These are phyloP conservation scores for Dicentrarchus labrax DNA, from an alignment of 2,113 vertebrate species.

Conservation along the genomic window DNA sequence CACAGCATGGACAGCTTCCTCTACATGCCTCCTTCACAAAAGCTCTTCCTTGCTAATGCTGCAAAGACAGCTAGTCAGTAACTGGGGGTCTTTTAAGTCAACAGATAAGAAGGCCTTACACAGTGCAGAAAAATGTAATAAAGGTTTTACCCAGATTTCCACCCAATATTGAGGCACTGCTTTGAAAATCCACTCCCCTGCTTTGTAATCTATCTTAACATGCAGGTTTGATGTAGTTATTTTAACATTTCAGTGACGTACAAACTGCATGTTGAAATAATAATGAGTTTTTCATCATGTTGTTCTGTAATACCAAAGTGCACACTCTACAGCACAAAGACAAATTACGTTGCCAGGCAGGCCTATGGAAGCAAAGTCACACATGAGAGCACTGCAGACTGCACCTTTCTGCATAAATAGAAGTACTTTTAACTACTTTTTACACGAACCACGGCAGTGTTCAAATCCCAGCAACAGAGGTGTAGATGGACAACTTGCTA, in stretches of 20 bases:
- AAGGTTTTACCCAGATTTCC: conserved; percentile 1
- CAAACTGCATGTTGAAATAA: background rate
- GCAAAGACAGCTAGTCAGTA: conserved; percentile 20
- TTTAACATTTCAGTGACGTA: background rate
- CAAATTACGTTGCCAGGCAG: conserved; percentile 1
- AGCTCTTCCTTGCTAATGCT: conserved; percentile 41
- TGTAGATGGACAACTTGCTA: background rate
- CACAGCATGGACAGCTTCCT: conserved; percentile 63
- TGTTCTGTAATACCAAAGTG: conserved; percentile 9
- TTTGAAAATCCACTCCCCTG: background rate
- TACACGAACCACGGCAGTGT: background rate
- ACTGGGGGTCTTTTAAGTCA: conserved; percentile 15
- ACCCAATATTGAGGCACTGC: background rate
- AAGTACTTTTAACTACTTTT: conserved; percentile 2
- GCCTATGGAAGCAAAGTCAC: background rate
- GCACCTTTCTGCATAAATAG: conserved; percentile 10
- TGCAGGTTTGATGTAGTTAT: background rate
- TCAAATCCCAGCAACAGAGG: background rate
- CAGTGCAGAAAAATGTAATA: background rate
- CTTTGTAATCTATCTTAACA: background rate
- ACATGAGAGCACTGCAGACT: conserved; percentile 14
- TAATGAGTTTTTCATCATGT: background rate
- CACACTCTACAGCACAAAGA: conserved; percentile 2
- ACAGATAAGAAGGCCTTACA: conserved; percentile 10
- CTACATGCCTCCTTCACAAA: conserved; percentile 42